Evolutionary conservation across 2,113 vertebrate species (phyloP), one percentile per base, ranked within the genome.

Genomic region (Pachycephala philippinensis): DNA sequence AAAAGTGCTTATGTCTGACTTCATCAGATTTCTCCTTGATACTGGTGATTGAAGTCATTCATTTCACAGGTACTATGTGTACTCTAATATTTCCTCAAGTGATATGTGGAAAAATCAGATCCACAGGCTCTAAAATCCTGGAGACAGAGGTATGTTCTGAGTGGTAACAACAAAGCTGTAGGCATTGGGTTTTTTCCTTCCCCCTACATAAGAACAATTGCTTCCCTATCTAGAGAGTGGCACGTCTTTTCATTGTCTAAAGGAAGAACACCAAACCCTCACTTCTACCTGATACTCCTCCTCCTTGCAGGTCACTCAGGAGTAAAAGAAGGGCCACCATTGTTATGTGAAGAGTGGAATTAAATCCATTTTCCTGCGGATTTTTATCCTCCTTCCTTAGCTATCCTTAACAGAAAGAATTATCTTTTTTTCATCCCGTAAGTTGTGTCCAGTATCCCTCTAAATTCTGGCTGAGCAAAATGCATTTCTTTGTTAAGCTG

Each of bases 361-460:
- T 39, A 54, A 72, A 69, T 64, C 14, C 0, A 42, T 37, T 90
- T 78, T 71, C 56, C 6, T 44, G 50, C 0, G 1, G 20, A 63
- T 65, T 74, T 93, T 81, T 61, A 37, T 75, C 13, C 30, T 80
- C 24, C 27, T 57, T 87, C 13, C 35, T 79, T 63, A 26, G 6
- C 27, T 39, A 17, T n/a, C 24, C 22, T 37, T 80, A 52, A 17
- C 11, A 65, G 72, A 90, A 78, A 54, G 3, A 66, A 65, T 20
- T 33, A 3, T 8, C 4, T n/a, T 24, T 70, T n/a, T 76, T 52
- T 59, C 2, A 6, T 42, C 27, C 26, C 2, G 0, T 7, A 9
- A 64, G 4, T 72, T 91, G 37, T 84, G 9, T 39, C 18, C 16
- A 27, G 15, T 39, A 71, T 60, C 11, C 15, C 13, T 60, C 23